phyloP scores from a whole-genome alignment of 1,140 invertebrate species.

The Drosophila rhopaloa region DNA sequence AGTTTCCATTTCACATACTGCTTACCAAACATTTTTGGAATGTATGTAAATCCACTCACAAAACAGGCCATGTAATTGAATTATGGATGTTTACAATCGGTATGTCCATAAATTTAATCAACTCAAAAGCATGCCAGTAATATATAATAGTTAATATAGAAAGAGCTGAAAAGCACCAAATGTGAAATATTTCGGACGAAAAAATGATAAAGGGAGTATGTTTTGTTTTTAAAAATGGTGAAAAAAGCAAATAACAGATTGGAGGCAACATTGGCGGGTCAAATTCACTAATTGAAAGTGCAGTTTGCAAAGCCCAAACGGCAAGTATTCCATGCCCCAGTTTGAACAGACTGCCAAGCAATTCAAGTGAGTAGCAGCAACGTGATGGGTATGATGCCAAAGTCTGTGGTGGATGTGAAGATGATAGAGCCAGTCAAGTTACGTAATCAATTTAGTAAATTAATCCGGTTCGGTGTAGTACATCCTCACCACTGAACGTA shows the following conservation, averaged over 20 bases:
- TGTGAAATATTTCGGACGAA: conserved; percentile 2
- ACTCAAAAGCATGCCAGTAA: conserved; percentile 26
- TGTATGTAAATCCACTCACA: neutral
- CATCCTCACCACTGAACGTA: neutral
- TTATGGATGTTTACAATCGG: conserved; percentile 20
- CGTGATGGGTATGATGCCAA: conserved; percentile 11
- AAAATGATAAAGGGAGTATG: neutral
- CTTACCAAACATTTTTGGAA: conserved; percentile 11
- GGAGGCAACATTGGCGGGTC: neutral
- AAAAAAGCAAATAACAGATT: conserved; percentile 12
- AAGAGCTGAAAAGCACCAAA: neutral
- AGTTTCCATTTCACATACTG: neutral
- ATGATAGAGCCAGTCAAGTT: conserved; percentile 30
- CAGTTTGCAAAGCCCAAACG: conserved; percentile 10
- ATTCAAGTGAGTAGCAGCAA: conserved; percentile 27
- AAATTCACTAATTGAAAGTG: conserved; percentile 60
- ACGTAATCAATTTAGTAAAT: conserved; percentile 63
- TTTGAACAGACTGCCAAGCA: neutral
- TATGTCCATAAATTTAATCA: conserved; percentile 54
- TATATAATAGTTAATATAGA: conserved; percentile 8
- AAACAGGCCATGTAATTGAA: conserved; percentile 25
- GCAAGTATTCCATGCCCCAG: neutral
- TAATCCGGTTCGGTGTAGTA: conserved; percentile 38
- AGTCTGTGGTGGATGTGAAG: conserved; percentile 11
- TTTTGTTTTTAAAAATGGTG: conserved; percentile 1